Evolutionary conservation across 2,113 vertebrate genomes (phyloP), one percentile per base, ranked within the genome.

Genomic region (Mirza zaza): DNA sequence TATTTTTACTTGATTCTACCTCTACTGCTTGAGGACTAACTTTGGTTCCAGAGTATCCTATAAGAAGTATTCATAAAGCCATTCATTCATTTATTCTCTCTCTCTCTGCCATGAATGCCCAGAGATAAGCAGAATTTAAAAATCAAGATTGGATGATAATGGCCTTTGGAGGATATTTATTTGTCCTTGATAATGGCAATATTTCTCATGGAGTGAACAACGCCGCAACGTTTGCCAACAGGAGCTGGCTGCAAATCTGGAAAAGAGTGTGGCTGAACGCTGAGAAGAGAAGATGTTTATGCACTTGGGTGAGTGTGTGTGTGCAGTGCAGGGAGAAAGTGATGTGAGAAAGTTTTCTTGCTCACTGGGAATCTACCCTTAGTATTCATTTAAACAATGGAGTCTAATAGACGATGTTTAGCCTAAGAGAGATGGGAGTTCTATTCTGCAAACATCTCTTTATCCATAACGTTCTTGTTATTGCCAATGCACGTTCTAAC

Each of bases 221-320:
- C 39, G 18, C 45, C 0, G 14, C 21, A 65, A 8, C 3, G 59
- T 61, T 79, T 85, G 85, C 70, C 96, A 92, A 17, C 2, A 55
- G 65, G 75, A 93, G 34, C 61, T 90, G 91, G 76, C 85, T 94
- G 80, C 76, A 81, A 94, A 92, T 52, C 65, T 55, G 59, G 75
- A 80, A 48, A 77, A 65, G 34, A 77, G 48, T 1, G 6, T 70
- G 42, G 23, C 71, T 80, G 75, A 70, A 55, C 5, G 6, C 82
- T 65, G 85, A 97, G 34, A 71, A 71, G 45, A 57, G n/a, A 70
- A 86, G 52, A 15, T 32, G 23, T 75, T 75, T 55, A 61, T 73
- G 42, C 8, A 0, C 48, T 34, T 20, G 29, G 7, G 15, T 34
- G 55, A 8, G 39, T 17, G n/a, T 50, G 17, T 34, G 21, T 20